Evolutionary conservation across 2,888 invertebrate species (phyloP).

Genomic region (Drosophila meridionalis): DNA sequence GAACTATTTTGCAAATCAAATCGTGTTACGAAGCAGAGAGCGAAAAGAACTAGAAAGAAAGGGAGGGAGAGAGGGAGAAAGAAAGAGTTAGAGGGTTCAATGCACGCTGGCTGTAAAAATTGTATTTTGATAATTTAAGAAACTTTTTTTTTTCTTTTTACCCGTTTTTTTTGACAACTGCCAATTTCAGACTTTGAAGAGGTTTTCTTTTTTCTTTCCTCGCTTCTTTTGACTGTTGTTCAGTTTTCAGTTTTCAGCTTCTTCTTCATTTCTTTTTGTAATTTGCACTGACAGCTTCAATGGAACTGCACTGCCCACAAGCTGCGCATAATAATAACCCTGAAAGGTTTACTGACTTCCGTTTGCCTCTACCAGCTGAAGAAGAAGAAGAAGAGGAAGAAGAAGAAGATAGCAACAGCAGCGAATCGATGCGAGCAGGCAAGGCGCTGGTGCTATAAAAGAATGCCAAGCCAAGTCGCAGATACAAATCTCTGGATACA

Average conservation of each 20-base stretch:
- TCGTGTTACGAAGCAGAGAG: slow-evolving; percentile 36
- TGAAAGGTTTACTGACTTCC: slow-evolving; percentile 82
- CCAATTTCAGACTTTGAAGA: slow-evolving; percentile 23
- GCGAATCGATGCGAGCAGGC: slow-evolving; percentile 11
- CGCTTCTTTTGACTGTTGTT: neutral
- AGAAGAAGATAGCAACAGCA: slow-evolving; percentile 6
- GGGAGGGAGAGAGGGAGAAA: slow-evolving; percentile 1
- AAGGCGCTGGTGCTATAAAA: slow-evolving; percentile 33
- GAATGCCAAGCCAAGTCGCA: slow-evolving; percentile 55
- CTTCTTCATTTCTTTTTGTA: neutral
- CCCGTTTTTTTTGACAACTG: slow-evolving; percentile 27
- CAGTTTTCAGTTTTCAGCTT: neutral
- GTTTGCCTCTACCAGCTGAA: slow-evolving; percentile 43
- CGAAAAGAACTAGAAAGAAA: slow-evolving; percentile 6
- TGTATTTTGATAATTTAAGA: slow-evolving; percentile 13
- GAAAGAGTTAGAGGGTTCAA: slow-evolving; percentile 51
- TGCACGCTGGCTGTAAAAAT: slow-evolving; percentile 42
- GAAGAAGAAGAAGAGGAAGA: neutral
- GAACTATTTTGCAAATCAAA: slow-evolving; percentile 65
- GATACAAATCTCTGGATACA: slow-evolving; percentile 54
- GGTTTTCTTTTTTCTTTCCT: slow-evolving; percentile 17
- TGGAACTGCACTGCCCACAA: slow-evolving; percentile 68
- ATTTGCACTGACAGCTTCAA: slow-evolving; percentile 49
- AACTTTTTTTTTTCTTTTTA: neutral
- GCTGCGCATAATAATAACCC: slow-evolving; percentile 79